Conservation (phyloP, 2,113 vertebrate species). For the Toxotes chatareus region DNA sequence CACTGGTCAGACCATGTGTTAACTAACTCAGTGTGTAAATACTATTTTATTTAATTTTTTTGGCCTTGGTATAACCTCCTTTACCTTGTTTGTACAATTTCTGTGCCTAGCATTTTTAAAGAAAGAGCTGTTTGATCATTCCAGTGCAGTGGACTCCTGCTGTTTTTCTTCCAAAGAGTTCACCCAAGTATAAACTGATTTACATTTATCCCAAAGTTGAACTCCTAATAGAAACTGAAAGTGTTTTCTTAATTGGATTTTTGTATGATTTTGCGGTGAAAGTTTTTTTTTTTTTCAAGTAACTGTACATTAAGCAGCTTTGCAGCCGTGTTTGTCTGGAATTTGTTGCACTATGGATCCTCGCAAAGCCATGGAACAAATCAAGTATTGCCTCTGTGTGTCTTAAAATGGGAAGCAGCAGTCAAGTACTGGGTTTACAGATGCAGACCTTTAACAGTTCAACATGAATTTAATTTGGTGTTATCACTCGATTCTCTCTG, state of each 20-base stretch:
- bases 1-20: constrained; percentile 62
- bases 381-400: constrained; percentile 56
- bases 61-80: constrained; percentile 59
- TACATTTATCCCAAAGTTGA: constrained; percentile 49
- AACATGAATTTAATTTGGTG: constrained; percentile 11
- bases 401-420: constrained; percentile 48
- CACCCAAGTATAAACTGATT: constrained; percentile 58
- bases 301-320: constrained; percentile 47
- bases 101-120: constrained; percentile 63
- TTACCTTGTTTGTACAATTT: constrained; percentile 62
- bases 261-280: constrained; percentile 55
- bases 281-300: constrained; percentile 8
- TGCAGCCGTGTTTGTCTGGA: constrained; percentile 50
- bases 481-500: constrained; percentile 14
- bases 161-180: constrained; percentile 65
- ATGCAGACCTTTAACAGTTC: constrained; percentile 3
- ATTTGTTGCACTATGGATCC: constrained; percentile 74
- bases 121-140: constrained; percentile 66
- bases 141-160: constrained; percentile 59
- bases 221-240: constrained; percentile 33
- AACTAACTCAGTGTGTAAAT: constrained; percentile 70
- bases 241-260: constrained; percentile 46
- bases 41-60: constrained; percentile 72
- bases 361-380: constrained; percentile 79
- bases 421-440: constrained; percentile 58